Evolutionary conservation across 92 coral and sea anemone genomes (phyloP).

Genomic region (Palythoa heliodiscus): DNA sequence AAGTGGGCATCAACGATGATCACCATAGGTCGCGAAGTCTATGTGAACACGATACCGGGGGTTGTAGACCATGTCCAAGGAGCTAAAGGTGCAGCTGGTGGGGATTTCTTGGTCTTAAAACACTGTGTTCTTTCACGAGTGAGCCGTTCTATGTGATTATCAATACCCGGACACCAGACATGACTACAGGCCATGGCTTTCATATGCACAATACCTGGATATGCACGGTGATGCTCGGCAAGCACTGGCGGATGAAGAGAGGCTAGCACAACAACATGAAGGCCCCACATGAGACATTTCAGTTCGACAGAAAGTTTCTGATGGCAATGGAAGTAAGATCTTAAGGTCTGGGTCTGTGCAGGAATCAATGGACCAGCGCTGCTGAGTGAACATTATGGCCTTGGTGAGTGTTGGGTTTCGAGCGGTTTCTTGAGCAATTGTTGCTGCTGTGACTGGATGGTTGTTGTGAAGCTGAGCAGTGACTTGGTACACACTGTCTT

Average conservation of each 20-base stretch:
- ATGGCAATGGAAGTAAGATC: background rate
- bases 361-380: conserved; percentile 9
- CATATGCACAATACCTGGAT: too few relatives aligned
- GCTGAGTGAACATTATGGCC: conserved; percentile 5
- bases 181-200: too few relatives aligned
- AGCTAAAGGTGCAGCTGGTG: too few relatives aligned
- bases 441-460: conserved; percentile 39
- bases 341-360: conserved; percentile 25
- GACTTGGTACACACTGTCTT: conserved; percentile 38
- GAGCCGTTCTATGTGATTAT: too few relatives aligned
- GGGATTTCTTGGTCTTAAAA: too few relatives aligned
- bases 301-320: background rate
- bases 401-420: conserved; percentile 4
- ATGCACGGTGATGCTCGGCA: too few relatives aligned
- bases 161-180: too few relatives aligned
- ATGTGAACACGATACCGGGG: background rate
- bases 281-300: conserved; percentile 51
- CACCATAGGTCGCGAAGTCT: too few relatives aligned
- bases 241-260: background rate
- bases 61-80: too few relatives aligned
- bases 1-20: too few relatives aligned
- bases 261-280: conserved; percentile 47
- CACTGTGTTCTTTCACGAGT: too few relatives aligned
- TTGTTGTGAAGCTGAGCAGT: conserved; percentile 38
- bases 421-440: conserved; percentile 30